Conservation (phyloP, 2,888 invertebrate species). For the Pilophorus perplexus region DNA sequence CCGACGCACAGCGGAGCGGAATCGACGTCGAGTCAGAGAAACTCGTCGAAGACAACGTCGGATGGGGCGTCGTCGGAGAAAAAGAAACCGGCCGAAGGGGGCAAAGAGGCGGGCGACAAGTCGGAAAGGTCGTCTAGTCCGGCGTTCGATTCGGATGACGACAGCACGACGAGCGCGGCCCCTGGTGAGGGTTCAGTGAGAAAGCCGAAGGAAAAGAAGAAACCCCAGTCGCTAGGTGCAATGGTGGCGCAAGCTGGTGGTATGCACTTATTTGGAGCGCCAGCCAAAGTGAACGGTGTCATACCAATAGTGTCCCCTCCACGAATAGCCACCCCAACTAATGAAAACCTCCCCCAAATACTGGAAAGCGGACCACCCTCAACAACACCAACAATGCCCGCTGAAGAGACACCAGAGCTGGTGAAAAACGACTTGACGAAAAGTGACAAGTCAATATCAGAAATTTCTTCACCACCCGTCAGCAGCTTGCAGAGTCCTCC, state of each 20-base stretch:
- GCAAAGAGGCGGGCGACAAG: constrained; percentile 61
- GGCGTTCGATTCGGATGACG: constrained; percentile 93
- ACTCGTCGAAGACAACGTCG: constrained; percentile 52
- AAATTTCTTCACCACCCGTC: constrained; percentile 48
- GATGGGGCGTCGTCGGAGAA: constrained; percentile 48
- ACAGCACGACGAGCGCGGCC: constrained; percentile 53
- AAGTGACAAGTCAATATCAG: constrained; percentile 46
- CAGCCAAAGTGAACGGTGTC: constrained; percentile 51
- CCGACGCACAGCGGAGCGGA: constrained; percentile 45
- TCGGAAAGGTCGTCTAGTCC: constrained; percentile 86
- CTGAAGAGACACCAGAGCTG: constrained; percentile 53
- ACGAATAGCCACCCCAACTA: constrained; percentile 49
- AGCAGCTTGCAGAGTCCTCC: constrained; percentile 55
- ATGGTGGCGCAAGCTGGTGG: constrained; percentile 66
- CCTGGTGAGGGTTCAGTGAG: too few species aligned
- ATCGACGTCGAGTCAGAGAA: constrained; percentile 53
- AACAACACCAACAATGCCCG: constrained; percentile 5
- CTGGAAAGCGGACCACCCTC: constrained; percentile 47
- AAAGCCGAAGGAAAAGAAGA: constrained; percentile 53
- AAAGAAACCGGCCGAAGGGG: constrained; percentile 52
- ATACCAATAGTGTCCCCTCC: constrained; percentile 52
- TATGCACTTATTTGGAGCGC: constrained; percentile 53
- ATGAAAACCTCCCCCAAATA: constrained; percentile 42
- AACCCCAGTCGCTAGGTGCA: constrained; percentile 66
- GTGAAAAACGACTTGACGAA: constrained; percentile 47